A percentile compares a stretch with the other conserved stretches of the same genome.
These are phyloP conservation scores for Benitochromis conjunctus DNA, from an alignment of 2,113 vertebrate species.

Conservation along the genomic window DNA sequence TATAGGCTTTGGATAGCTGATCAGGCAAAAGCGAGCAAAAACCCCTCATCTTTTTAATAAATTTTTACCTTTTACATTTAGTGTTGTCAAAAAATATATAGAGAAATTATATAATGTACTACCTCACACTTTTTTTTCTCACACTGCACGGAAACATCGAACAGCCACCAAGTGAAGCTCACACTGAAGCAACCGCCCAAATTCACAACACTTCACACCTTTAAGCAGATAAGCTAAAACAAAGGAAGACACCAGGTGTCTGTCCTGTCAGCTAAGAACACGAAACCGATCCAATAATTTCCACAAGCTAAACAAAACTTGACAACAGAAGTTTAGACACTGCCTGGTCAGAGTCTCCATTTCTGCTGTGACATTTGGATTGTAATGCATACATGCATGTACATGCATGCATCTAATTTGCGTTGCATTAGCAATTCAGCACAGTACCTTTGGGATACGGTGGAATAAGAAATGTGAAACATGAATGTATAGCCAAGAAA, in stretches of 20 bases:
- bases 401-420: background rate
- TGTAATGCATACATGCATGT: background rate
- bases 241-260: accelerated
- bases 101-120: accelerated
- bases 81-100: background rate
- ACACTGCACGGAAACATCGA: background rate
- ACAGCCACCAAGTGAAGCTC: background rate
- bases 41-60: accelerated
- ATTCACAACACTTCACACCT: background rate
- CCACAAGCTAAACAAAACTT: background rate
- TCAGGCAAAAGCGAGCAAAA: accelerated
- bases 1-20: background rate
- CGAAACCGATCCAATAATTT: accelerated
- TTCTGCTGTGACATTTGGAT: background rate
- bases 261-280: background rate
- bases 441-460: background rate
- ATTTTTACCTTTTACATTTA: background rate
- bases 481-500: accelerated
- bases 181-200: background rate
- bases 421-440: accelerated
- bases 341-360: accelerated
- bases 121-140: background rate
- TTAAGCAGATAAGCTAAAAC: background rate
- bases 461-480: accelerated
- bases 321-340: background rate